Evolutionary conservation across 2,888 invertebrate species (phyloP).

Genomic region (Drosophila putrida): DNA sequence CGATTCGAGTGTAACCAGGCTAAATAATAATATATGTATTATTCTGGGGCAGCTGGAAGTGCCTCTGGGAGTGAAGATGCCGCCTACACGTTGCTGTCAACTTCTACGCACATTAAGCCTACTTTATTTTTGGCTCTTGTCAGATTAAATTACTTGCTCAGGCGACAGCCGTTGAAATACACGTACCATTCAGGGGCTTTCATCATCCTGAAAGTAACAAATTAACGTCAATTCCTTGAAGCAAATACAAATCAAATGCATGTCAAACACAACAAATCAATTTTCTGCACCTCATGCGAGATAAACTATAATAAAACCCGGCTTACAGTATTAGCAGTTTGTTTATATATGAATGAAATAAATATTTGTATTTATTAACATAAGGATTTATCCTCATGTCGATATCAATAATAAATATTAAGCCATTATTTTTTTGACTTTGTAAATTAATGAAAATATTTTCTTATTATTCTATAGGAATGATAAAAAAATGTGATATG

Average conservation of each 20-base stretch:
- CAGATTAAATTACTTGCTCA: slow-evolving; percentile 77
- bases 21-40: slow-evolving; percentile 42
- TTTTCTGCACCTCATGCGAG: slow-evolving; percentile 30
- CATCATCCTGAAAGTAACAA: slow-evolving; percentile 38
- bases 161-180: slow-evolving; percentile 57
- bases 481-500: too few relatives aligned
- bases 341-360: too few relatives aligned
- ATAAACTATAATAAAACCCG: slow-evolving; percentile 1
- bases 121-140: slow-evolving; percentile 69
- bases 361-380: too few relatives aligned
- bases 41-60: slow-evolving; percentile 36
- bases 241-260: slow-evolving; percentile 60
- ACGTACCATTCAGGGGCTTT: slow-evolving; percentile 23
- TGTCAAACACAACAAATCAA: slow-evolving; percentile 60
- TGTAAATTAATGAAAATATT: too few relatives aligned
- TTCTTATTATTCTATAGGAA: too few relatives aligned
- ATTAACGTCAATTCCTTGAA: slow-evolving; percentile 46
- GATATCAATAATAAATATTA: too few relatives aligned
- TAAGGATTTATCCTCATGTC: too few relatives aligned
- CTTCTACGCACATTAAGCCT: slow-evolving; percentile 74
- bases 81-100: slow-evolving; percentile 66
- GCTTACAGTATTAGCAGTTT: not conserved
- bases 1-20: slow-evolving; percentile 44
- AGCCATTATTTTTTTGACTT: too few relatives aligned
- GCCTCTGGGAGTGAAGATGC: slow-evolving; percentile 34